Evolutionary conservation across 2,797 vertebrate species (phyloP).

Genomic region (Pseudochirops cupreus): DNA sequence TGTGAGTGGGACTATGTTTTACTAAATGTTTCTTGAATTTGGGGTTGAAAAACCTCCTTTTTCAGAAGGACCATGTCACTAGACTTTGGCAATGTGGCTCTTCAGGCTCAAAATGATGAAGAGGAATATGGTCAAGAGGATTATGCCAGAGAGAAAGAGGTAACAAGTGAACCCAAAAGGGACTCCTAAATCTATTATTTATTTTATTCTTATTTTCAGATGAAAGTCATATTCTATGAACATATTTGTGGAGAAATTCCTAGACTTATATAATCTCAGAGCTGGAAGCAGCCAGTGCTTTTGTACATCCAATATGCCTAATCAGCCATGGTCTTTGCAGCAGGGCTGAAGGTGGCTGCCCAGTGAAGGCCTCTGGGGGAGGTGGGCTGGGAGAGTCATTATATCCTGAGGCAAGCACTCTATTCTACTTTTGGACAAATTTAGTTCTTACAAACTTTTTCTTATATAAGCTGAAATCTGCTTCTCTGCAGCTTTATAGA

Average conservation of each 20-base stretch:
- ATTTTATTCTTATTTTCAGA: neutral
- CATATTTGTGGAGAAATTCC: slow-evolving; percentile 34
- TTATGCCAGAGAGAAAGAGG: slow-evolving; percentile 96
- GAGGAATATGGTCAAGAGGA: slow-evolving; percentile 96
- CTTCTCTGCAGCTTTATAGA: neutral
- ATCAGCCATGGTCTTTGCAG: neutral
- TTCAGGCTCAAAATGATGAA: slow-evolving; percentile 95
- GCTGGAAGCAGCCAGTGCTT: neutral
- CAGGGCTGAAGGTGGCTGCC: neutral
- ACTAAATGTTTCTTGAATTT: neutral
- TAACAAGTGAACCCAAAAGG: slow-evolving; percentile 74
- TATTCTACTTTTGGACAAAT: neutral
- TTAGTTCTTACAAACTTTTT: neutral
- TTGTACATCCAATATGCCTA: too few species aligned
- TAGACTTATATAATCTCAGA: neutral
- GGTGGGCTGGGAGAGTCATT: too few species aligned
- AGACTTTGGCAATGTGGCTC: slow-evolving; percentile 94
- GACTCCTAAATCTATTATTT: neutral
- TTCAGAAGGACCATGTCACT: slow-evolving; percentile 91
- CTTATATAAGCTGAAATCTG: neutral
- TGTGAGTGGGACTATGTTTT: neutral
- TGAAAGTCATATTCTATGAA: neutral
- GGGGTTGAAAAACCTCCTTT: neutral
- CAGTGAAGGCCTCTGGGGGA: too few species aligned
- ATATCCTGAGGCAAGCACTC: too few species aligned